These are phyloP conservation scores for Apeltes quadracus DNA, from an alignment of 2,113 vertebrate species.

Conservation along the genomic window DNA sequence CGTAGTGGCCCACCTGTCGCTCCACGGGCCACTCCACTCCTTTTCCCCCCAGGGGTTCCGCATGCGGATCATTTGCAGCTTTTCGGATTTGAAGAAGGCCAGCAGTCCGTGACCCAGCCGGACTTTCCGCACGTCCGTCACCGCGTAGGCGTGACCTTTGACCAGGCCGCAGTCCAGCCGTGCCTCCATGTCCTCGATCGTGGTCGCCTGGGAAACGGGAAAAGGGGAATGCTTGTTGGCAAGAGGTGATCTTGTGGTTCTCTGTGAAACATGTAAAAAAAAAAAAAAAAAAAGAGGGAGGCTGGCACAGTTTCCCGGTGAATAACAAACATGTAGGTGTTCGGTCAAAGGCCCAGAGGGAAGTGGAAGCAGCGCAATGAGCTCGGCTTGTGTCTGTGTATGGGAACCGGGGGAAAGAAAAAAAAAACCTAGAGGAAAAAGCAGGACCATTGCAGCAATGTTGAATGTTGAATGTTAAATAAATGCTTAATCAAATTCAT, in stretches of 20 bases:
- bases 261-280: neutral
- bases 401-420: neutral
- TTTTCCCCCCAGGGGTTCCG: slow-evolving; percentile 97
- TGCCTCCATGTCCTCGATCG: slow-evolving; percentile 93
- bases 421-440: neutral
- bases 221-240: neutral
- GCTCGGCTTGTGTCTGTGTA: neutral
- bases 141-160: slow-evolving; percentile 94
- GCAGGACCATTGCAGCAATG: too few species aligned
- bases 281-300: too few species aligned
- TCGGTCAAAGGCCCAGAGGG: neutral
- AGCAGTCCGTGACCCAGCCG: slow-evolving; percentile 92
- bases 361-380: neutral
- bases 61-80: slow-evolving; percentile 97
- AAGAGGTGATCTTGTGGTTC: neutral
- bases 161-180: slow-evolving; percentile 93
- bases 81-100: slow-evolving; percentile 95
- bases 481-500: neutral
- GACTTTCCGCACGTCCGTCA: slow-evolving; percentile 92
- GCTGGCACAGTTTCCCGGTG: neutral
- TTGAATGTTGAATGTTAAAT: neutral
- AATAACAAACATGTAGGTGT: neutral
- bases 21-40: slow-evolving; percentile 98
- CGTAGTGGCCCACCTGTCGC: slow-evolving; percentile 87
- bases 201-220: slow-evolving; percentile 81